Base-by-base conservation (phyloP, 2,113 vertebrate genomes). In the Acrocephalus arundinaceus region DNA sequence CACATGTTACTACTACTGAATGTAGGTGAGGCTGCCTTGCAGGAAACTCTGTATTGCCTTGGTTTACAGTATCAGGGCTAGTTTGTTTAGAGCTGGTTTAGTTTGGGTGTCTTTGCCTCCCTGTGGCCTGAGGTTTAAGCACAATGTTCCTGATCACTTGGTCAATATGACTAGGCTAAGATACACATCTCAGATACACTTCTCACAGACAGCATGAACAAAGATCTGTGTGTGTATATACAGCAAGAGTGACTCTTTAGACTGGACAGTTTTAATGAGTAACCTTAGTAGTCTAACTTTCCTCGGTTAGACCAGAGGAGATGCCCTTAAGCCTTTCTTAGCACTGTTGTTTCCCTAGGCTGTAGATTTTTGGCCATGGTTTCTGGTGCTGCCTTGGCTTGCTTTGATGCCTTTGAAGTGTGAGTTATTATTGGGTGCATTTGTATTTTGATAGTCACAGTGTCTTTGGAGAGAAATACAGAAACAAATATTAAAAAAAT, bases 291-390 rank as follows among this genome's bases (percentile, higher is more conserved):
- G 33, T 28, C 35, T 59, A 5, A 45, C 7, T 66, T 67, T 3
- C 3, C 33, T 41, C 37, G 35, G 15, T 46, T 39, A 20, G 25
- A 57, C 9, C 25, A 48, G 46, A 24, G 58, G 11, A 57, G n/a
- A 25, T 70, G 27, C 30, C 41, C 72, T 52, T 45, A 25, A 35
- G 17, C 27, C 28, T 58, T 90, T 58, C 13, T 21, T 14, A 61
- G 11, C 7, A 24, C 10, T 19, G 3, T 21, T 10, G 11, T 52
- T 90, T 33, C 24, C 13, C 15, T 45, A 24, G 67, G 18, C 22
- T 49, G 13, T 23, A 35, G 14, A 20, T 1, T 1, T 58, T 84
- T 63, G 46, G 6, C 46, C 18, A 0, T 0, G 0, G 6, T 63
- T 85, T 71, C 33, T 59, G 73, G 13, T 59, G 46, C 45, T 70